Base-by-base conservation (phyloP, 2,888 invertebrate species). In the Polymixis flavicincta region DNA sequence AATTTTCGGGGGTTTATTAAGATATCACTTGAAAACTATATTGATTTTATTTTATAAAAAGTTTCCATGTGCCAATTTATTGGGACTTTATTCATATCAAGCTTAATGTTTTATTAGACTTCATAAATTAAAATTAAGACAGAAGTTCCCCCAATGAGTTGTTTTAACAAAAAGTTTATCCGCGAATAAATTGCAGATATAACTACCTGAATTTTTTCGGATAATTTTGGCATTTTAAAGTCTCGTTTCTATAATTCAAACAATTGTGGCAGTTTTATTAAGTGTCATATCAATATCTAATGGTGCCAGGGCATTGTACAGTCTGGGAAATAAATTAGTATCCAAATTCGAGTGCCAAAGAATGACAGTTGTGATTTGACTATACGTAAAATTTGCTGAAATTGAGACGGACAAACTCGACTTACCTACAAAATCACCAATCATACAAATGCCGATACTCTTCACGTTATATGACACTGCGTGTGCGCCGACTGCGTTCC, bases 401-500 rank as follows among this genome's bases (percentile, higher is more conserved):
- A 13, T 32, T 50, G 22, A 7, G 17, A 28, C 3, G 9, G 13
- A 14, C 17, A 17, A 22, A 25, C 22, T 13, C 28, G 9, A 25
- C 60, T 79, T 86, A 95, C 98, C 95, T 89, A 95, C 95, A 97
- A 97, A 98, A 88, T 98, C 97, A 14, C 98, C 98, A 78, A 98
- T 98, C 22, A 98, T 90, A 69, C 97, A 97, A 77, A 98, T 97
- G 50, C 98, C 98, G 82, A 97, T 97, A 87, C 97, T 97, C 90
- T 97, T 97, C 67, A 94, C 90, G 92, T 97, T 98, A 79, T 89
- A 89, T 89, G 97, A 97, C 52, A 92, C 93, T 0, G 98, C 97
- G 90, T 98, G 98, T 0, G 98, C 98, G 0, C 98, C 98, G 0
- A 98, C 96, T 0, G 93, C 91, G 68, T 97, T 95, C 97, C 98